A percentile compares a stretch with the other conserved stretches of the same genome.
Conservation (phyloP, 1,140 invertebrate genomes). For the Mactra quadrangularis region DNA sequence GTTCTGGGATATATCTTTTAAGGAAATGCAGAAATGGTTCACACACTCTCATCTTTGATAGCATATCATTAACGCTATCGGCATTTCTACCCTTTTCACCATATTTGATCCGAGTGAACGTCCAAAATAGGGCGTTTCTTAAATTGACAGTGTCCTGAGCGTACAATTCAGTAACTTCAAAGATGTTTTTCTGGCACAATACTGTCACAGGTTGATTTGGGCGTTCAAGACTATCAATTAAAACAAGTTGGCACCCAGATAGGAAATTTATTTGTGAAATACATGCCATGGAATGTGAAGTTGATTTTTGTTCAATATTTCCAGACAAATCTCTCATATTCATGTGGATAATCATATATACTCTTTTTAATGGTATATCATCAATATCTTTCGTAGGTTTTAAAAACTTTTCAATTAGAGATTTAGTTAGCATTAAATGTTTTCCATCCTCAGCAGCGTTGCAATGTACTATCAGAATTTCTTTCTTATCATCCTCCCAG, state of each 20-base stretch:
- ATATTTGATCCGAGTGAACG: slow-evolving; percentile 69
- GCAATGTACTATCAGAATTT: slow-evolving; percentile 62
- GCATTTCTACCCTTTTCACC: slow-evolving; percentile 41
- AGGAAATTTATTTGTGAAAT: slow-evolving; percentile 67
- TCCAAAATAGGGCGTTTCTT: slow-evolving; percentile 67
- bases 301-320: not conserved
- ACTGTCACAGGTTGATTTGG: slow-evolving; percentile 40
- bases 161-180: slow-evolving; percentile 53
- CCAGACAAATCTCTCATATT: slow-evolving; percentile 32
- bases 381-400: too few species aligned
- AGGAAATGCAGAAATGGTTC: slow-evolving; percentile 42
- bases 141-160: slow-evolving; percentile 45
- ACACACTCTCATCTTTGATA: slow-evolving; percentile 49
- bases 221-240: slow-evolving; percentile 63
- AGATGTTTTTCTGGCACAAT: slow-evolving; percentile 22
- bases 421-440: slow-evolving; percentile 69
- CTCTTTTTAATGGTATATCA: slow-evolving; percentile 60
- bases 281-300: not conserved
- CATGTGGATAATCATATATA: slow-evolving; percentile 67
- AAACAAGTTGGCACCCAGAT: slow-evolving; percentile 66
- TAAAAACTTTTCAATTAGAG: slow-evolving; percentile 68
- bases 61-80: slow-evolving; percentile 43
- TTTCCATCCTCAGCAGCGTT: not conserved
- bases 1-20: slow-evolving; percentile 41
- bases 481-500: slow-evolving; percentile 53